A percentile compares a stretch with the other conserved stretches of the same genome.
Evolutionary conservation across 2,888 invertebrate genomes (phyloP).

Genomic region (Aspidiotus rigidus): DNA sequence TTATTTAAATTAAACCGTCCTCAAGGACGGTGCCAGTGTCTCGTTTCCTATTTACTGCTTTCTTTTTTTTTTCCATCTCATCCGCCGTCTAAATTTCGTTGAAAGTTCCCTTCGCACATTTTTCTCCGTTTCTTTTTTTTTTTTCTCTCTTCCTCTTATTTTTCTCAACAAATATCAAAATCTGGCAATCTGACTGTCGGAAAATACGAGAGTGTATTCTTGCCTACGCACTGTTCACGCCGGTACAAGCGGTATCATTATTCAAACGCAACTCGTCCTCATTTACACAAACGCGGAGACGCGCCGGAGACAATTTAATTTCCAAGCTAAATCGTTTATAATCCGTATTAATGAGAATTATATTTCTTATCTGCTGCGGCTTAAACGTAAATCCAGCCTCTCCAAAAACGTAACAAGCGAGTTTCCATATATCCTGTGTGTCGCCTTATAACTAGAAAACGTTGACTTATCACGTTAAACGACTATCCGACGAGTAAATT

Average conservation of each 20-base stretch:
- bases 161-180: no score
- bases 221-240: no score
- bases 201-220: no score
- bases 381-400: not conserved
- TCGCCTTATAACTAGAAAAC: not conserved
- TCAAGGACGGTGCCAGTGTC: no score
- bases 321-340: constrained; percentile 2
- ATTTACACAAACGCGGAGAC: not conserved
- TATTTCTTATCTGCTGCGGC: constrained; percentile 10
- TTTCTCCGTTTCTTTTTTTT: no score
- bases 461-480: constrained; percentile 4
- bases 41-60: no score
- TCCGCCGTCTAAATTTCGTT: no score
- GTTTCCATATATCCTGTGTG: not conserved
- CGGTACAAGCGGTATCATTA: not conserved
- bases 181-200: no score
- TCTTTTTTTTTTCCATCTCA: no score
- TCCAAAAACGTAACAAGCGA: not conserved
- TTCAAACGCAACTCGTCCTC: not conserved
- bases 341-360: constrained; percentile 18
- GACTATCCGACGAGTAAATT: constrained; percentile 1
- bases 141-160: no score
- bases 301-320: constrained; percentile 4
- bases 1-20: no score
- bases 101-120: no score